Evolutionary conservation across 2,888 invertebrate species (phyloP).

Genomic region (Thereva nobilitata): DNA sequence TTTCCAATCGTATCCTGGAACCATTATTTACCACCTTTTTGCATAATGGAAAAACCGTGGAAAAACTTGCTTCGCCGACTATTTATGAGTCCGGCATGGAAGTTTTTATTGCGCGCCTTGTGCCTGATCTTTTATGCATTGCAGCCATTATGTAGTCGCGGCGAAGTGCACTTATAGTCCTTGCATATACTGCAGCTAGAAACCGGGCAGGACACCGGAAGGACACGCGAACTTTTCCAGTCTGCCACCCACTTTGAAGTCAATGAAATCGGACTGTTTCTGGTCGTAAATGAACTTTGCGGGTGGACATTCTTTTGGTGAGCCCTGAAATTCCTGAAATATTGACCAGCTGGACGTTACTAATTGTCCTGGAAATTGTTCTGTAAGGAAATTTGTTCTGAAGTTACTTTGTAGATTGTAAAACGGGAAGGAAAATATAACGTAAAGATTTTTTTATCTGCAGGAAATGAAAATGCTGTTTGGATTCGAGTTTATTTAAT

Average conservation of each 20-base stretch:
- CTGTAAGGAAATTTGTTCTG: conserved; percentile 30
- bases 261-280: conserved; percentile 18
- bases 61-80: conserved; percentile 31
- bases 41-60: conserved; percentile 26
- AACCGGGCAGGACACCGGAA: background rate
- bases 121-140: conserved; percentile 35
- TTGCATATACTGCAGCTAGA: background rate
- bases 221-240: background rate
- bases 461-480: background rate
- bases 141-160: conserved; percentile 32
- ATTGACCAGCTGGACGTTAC: conserved; percentile 34
- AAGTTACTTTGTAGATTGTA: background rate
- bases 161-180: conserved; percentile 20
- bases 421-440: background rate
- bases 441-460: no score
- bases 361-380: conserved; percentile 34
- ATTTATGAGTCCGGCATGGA: conserved; percentile 31
- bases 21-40: conserved; percentile 33
- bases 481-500: no score
- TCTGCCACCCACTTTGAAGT: conserved; percentile 9
- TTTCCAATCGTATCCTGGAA: conserved; percentile 19
- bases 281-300: conserved; percentile 31
- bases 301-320: conserved; percentile 27
- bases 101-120: conserved; percentile 35
- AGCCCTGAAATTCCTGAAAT: conserved; percentile 8